Conservation (phyloP, 2,113 vertebrate species). For the Oncorhynchus clarkii region DNA sequence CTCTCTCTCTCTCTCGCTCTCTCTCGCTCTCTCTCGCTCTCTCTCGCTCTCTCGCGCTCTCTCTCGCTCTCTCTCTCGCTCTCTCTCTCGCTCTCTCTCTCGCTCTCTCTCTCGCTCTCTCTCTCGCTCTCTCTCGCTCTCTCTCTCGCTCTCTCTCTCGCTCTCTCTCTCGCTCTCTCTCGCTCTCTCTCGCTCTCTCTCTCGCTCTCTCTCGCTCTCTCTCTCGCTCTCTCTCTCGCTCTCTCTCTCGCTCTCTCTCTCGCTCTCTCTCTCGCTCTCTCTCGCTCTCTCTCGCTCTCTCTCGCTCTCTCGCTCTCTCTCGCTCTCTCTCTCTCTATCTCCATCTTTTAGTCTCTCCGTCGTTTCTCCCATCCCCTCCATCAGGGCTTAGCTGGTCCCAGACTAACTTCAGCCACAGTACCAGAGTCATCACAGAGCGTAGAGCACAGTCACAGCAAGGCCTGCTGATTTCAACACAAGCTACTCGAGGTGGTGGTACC, state of each 20-base stretch:
- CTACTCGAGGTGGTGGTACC: not conserved
- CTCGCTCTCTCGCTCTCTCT: too few relatives aligned
- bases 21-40: not conserved
- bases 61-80: too few relatives aligned
- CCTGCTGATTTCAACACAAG: not conserved
- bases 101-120: too few relatives aligned
- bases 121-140: too few relatives aligned
- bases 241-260: too few relatives aligned
- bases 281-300: not conserved
- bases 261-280: accelerated
- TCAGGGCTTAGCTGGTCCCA: not conserved
- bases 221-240: accelerated
- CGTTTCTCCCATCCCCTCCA: not conserved
- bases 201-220: too few relatives aligned
- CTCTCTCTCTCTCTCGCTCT: too few relatives aligned
- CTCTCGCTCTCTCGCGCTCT: too few relatives aligned
- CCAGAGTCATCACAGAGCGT: not conserved
- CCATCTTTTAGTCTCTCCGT: not conserved
- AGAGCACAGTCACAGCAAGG: not conserved
- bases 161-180: not conserved
- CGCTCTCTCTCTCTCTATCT: not conserved
- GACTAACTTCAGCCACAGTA: not conserved
- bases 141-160: not conserved
- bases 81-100: too few relatives aligned
- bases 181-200: too few relatives aligned